Conservation (phyloP, 2,797 vertebrate genomes). For the Psittacula derbiana region DNA sequence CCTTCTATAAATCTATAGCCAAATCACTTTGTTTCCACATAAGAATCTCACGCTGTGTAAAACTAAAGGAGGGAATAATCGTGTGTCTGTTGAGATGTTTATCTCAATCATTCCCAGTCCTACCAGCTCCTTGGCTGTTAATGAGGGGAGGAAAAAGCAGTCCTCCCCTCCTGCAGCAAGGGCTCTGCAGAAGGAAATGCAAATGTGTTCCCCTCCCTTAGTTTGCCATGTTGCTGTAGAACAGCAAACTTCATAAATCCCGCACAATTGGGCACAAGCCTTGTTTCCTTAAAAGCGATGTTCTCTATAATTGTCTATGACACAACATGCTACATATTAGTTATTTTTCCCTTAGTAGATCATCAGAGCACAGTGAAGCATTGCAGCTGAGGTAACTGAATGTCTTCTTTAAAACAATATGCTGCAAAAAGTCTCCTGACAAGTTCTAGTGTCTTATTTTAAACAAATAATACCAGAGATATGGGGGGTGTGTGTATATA, state of each 20-base stretch:
- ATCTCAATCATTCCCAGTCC: slow-evolving; percentile 21
- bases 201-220: slow-evolving; percentile 41
- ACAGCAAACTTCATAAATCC: slow-evolving; percentile 59
- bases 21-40: slow-evolving; percentile 62
- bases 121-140: slow-evolving; percentile 25
- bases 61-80: slow-evolving; percentile 57
- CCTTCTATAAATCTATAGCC: slow-evolving; percentile 62
- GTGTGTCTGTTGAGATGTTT: slow-evolving; percentile 39
- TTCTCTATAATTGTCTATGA: slow-evolving; percentile 69
- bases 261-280: slow-evolving; percentile 62
- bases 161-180: background rate
- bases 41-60: slow-evolving; percentile 56
- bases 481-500: background rate
- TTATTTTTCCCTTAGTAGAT: slow-evolving; percentile 63
- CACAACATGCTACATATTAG: slow-evolving; percentile 57
- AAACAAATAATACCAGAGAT: background rate
- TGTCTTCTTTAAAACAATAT: slow-evolving; percentile 62
- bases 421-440: slow-evolving; percentile 55
- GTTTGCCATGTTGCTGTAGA: slow-evolving; percentile 48
- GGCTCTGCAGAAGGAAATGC: slow-evolving; percentile 17
- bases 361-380: slow-evolving; percentile 56
- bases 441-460: slow-evolving; percentile 32
- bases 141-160: slow-evolving; percentile 26
- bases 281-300: slow-evolving; percentile 69
- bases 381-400: slow-evolving; percentile 55